A percentile compares a stretch with the other conserved stretches of the same genome.
Evolutionary conservation across 1,140 invertebrate species (phyloP).

Genomic region (Chymomyza costata): DNA sequence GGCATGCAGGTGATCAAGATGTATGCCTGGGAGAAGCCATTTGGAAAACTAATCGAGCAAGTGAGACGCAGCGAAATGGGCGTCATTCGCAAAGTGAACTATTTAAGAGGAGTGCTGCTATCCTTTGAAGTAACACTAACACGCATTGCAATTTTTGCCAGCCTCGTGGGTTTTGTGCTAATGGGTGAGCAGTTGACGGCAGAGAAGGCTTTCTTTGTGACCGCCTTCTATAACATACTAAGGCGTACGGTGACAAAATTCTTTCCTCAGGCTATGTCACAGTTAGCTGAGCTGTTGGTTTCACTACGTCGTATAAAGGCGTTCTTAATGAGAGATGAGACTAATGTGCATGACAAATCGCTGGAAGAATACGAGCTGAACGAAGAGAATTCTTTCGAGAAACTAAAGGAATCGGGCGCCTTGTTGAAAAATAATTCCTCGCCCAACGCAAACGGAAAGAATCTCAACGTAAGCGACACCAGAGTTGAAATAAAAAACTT

Average conservation of each 20-base stretch:
- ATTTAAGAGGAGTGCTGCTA: slow-evolving; percentile 83
- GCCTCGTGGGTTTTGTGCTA: slow-evolving; percentile 84
- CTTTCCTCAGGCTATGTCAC: slow-evolving; percentile 79
- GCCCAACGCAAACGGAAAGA: slow-evolving; percentile 31
- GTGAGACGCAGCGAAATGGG: slow-evolving; percentile 77
- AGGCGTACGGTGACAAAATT: slow-evolving; percentile 84
- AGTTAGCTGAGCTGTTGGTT: slow-evolving; percentile 81
- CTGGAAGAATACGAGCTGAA: slow-evolving; percentile 22
- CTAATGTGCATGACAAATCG: slow-evolving; percentile 28
- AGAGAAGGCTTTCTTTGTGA: slow-evolving; percentile 85
- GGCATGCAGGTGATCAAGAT: slow-evolving; percentile 91
- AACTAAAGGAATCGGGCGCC: slow-evolving; percentile 1
- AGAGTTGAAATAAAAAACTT: slow-evolving; percentile 41
- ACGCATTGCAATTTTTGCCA: slow-evolving; percentile 85
- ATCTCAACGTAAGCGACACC: slow-evolving; percentile 4
- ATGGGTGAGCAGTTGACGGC: slow-evolving; percentile 76
- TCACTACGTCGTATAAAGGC: slow-evolving; percentile 81
- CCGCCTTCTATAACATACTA: slow-evolving; percentile 84
- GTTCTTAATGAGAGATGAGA: slow-evolving; percentile 82
- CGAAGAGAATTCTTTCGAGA: slow-evolving; percentile 11
- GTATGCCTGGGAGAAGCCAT: slow-evolving; percentile 90
- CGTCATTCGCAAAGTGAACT: slow-evolving; percentile 80
- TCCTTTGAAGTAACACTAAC: slow-evolving; percentile 85
- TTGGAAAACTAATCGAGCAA: slow-evolving; percentile 79
- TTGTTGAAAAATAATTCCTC: background rate